These are phyloP conservation scores for Apodemus agrarius DNA, from an alignment of 2,797 vertebrate genomes.

Conservation along the genomic window DNA sequence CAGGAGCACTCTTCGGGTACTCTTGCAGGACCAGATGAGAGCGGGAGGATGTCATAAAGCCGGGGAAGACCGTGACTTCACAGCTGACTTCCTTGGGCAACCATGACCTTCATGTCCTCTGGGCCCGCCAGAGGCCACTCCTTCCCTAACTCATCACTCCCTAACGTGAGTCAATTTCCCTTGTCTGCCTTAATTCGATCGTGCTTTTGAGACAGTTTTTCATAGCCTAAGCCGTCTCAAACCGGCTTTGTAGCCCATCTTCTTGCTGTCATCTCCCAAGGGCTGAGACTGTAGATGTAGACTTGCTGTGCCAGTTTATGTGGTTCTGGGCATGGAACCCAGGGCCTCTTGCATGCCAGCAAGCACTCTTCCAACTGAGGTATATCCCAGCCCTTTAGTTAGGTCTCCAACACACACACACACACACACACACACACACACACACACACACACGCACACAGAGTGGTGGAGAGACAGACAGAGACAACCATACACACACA, in stretches of 20 bases:
- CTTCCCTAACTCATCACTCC: no score
- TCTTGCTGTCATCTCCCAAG: not conserved
- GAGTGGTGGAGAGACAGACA: no score
- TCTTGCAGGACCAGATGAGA: not conserved
- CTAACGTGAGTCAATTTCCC: not conserved
- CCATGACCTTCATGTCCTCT: fast-evolving
- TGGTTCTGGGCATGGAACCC: not conserved
- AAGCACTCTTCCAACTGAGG: not conserved
- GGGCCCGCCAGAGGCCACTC: no score
- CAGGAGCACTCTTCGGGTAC: not conserved
- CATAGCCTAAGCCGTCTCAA: not conserved
- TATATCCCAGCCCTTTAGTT: not conserved
- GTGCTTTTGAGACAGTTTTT: not conserved
- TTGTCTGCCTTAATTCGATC: not conserved
- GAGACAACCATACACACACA: no score
- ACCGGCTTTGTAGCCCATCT: not conserved
- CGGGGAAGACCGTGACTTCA: not conserved
- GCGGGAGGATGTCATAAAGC: no score
- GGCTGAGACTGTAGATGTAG: not conserved
- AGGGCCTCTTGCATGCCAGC: not conserved
- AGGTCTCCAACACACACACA: not conserved
- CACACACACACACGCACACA: no score
- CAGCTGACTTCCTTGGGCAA: not conserved
- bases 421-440: not conserved
- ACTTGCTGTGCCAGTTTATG: not conserved